These are phyloP conservation scores for Nemapogon koenigi DNA, from an alignment of 2,888 invertebrate genomes.

Conservation along the genomic window DNA sequence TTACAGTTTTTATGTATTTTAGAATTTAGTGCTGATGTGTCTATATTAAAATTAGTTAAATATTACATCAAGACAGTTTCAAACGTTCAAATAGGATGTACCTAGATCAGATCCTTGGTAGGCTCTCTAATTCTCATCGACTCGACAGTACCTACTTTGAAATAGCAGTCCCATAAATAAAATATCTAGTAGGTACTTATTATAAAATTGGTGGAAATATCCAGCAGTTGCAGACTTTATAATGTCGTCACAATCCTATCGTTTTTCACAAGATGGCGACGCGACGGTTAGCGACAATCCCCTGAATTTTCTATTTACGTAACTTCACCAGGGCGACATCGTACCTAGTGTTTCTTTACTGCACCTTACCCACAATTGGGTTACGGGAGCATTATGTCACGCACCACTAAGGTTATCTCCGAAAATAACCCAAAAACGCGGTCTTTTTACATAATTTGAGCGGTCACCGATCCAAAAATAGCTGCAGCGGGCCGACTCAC, in stretches of 20 bases:
- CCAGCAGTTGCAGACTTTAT: conserved; percentile 28
- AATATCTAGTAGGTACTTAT: neutral
- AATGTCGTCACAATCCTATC: conserved; percentile 57
- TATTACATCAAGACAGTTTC: too few relatives aligned
- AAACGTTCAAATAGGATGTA: too few relatives aligned
- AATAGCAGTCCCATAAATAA: too few relatives aligned
- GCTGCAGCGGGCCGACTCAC: conserved; percentile 29
- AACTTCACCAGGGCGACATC: conserved; percentile 37
- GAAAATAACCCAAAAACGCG: conserved; percentile 59
- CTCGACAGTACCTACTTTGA: too few relatives aligned
- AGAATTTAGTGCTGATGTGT: too few relatives aligned
- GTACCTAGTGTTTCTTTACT: conserved; percentile 11
- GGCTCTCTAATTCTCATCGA: too few relatives aligned
- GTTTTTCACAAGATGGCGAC: conserved; percentile 66
- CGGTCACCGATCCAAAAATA: conserved; percentile 63
- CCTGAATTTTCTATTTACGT: conserved; percentile 64
- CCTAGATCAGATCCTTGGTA: too few relatives aligned
- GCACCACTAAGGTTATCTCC: conserved; percentile 53
- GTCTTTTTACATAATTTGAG: conserved; percentile 67
- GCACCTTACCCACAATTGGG: conserved; percentile 25
- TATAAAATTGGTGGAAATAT: neutral
- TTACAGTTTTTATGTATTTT: too few relatives aligned
- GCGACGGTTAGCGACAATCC: conserved; percentile 59
- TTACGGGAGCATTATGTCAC: conserved; percentile 44
- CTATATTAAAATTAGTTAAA: too few relatives aligned